Evolutionary conservation across 2,888 invertebrate species (phyloP), one percentile per base, ranked within the genome.

Genomic region (Ischnura elegans): DNA sequence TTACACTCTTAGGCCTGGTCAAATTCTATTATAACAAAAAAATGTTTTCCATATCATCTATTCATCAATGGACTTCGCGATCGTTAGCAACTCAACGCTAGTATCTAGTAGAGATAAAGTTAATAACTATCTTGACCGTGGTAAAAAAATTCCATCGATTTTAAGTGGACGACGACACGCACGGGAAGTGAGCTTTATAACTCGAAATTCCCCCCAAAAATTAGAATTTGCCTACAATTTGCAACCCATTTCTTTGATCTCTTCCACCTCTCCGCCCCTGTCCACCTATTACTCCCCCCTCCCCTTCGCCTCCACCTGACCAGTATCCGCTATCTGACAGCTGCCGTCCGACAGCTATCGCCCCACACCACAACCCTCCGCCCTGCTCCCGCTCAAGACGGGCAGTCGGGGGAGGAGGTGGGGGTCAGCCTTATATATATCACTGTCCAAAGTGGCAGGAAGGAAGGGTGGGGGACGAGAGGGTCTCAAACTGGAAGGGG

Each of bases 321-420:
- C 90, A 61, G 90, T 51, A 43, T 90, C 43, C 66, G 55, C 90
- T 55, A 87, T 87, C 87, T 90, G 90, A 90, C 90, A 90, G 90
- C 90, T 90, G 90, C 90, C 61, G 90, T 61, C 61, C 90, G 61
- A 90, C 90, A 90, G 90, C 90, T 66, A 90, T 66, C 87, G 87
- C 21, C 87, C 55, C 43, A 42, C 19, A 55, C 42, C 36, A 13
- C 76, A 13, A 29, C n/a, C 5, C 76, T 76, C 8, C 29, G 10
- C 25, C 76, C 76, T 8, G 8, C 29, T 13, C 66, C 66, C 66
- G 3, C 6, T n/a, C 76, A 36, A 76, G 90, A 90, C 90, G 66
- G 90, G 16, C 90, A 90, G 61, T 61, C 90, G 61, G 61, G 43
- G 45, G 55, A 90, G 66, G 43, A 66, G 66, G 43, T 29, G 42